Conservation (phyloP, 2,888 invertebrate genomes). For the Metallyticus violacea region DNA sequence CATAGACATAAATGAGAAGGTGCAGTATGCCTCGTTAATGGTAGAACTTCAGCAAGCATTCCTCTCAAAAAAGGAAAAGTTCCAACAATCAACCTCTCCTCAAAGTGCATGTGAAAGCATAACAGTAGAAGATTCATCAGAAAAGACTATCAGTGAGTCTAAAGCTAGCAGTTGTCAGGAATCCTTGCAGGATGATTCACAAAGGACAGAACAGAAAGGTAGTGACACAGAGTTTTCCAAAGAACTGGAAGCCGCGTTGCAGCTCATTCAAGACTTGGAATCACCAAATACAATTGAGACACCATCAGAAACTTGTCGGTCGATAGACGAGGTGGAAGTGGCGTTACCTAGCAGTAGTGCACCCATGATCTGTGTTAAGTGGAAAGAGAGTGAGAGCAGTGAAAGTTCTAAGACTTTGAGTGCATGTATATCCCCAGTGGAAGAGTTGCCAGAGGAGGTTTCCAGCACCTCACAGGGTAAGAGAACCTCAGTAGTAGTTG, state of each 20-base stretch:
- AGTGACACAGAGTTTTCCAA: conserved; percentile 51
- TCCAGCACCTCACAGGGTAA: conserved; percentile 35
- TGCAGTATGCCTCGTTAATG: conserved; percentile 52
- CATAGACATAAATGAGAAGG: conserved; percentile 36
- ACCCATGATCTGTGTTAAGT: conserved; percentile 38
- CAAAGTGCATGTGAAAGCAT: conserved; percentile 42
- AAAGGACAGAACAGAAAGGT: conserved; percentile 39
- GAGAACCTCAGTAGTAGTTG: conserved; percentile 41
- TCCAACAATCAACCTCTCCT: conserved; percentile 40
- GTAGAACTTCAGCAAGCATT: conserved; percentile 51
- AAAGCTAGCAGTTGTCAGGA: conserved; percentile 43
- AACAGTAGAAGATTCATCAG: conserved; percentile 38
- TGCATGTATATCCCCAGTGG: conserved; percentile 45
- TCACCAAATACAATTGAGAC: conserved; percentile 51
- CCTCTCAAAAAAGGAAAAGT: conserved; percentile 45
- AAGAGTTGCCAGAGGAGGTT: conserved; percentile 39
- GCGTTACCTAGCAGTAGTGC: conserved; percentile 13
- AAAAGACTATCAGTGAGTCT: conserved; percentile 39
- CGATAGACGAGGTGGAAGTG: conserved; percentile 35
- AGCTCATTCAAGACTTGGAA: conserved; percentile 52
- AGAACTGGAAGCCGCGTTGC: conserved; percentile 51
- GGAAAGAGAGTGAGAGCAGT: conserved; percentile 41
- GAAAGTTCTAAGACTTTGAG: conserved; percentile 49
- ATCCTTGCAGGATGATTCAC: conserved; percentile 38
- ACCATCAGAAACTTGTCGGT: conserved; percentile 45